Conservation (phyloP, 2,888 invertebrate species). For the Neoaliturus tenellus region DNA sequence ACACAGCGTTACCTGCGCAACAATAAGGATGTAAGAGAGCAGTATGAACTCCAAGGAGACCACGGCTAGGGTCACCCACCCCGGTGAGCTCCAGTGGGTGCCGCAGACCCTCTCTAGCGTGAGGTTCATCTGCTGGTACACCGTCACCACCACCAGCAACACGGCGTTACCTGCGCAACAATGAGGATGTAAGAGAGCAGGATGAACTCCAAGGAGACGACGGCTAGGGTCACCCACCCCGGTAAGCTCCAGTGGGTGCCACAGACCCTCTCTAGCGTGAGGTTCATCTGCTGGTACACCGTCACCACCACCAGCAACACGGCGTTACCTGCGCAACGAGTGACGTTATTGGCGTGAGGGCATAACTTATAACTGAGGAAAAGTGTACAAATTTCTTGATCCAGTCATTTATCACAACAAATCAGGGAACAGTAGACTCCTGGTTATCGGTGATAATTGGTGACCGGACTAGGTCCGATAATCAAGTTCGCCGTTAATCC, state of each 20-base stretch:
- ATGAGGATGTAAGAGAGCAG: constrained; percentile 36
- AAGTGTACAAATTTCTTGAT: too few species aligned
- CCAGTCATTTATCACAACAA: too few species aligned
- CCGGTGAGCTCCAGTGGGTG: constrained; percentile 22
- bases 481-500: too few species aligned
- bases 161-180: constrained; percentile 15
- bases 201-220: constrained; percentile 5
- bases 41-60: constrained; percentile 12
- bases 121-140: constrained; percentile 40
- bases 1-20: constrained; percentile 22
- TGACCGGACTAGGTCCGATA: too few species aligned
- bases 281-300: constrained; percentile 33
- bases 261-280: constrained; percentile 24
- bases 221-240: background rate
- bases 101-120: constrained; percentile 15
- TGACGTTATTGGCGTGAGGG: background rate
- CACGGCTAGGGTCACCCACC: background rate
- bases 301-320: constrained; percentile 49
- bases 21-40: constrained; percentile 27
- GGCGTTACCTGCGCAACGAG: constrained; percentile 23
- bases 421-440: too few species aligned
- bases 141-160: constrained; percentile 44
- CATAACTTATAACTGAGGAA: background rate
- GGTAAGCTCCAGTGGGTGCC: constrained; percentile 29
- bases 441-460: too few species aligned